Percentiles rank a stretch among this genome's conserved stretches.
These are phyloP conservation scores for Pachyuromys duprasi DNA, from an alignment of 2,797 vertebrate species.

Conservation along the genomic window DNA sequence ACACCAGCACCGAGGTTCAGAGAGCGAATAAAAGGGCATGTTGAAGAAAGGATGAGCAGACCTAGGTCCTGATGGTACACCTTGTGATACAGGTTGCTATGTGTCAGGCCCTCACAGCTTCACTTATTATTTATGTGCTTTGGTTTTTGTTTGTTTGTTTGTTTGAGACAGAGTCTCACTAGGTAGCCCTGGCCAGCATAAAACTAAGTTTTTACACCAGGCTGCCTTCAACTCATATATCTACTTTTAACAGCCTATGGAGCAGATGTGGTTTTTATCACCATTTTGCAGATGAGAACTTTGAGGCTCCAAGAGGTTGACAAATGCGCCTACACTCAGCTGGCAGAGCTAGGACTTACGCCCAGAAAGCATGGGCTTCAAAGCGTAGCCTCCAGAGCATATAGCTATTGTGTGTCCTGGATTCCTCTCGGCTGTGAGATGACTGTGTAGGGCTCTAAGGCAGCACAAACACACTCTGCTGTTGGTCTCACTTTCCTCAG, in stretches of 20 bases:
- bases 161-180: background rate
- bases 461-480: no score
- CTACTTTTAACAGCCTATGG: background rate
- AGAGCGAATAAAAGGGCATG: no score
- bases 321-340: background rate
- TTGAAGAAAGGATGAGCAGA: background rate
- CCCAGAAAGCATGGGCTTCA: background rate
- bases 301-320: background rate
- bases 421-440: background rate
- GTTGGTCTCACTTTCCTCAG: background rate
- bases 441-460: background rate
- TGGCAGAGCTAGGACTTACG: background rate
- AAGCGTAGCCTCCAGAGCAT: background rate
- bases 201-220: background rate
- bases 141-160: no score
- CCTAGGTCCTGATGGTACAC: background rate
- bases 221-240: background rate
- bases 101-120: background rate
- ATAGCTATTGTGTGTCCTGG: background rate
- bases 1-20: background rate
- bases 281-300: background rate
- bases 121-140: background rate
- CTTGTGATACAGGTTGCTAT: background rate
- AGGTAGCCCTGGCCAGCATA: background rate
- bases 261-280: background rate